phyloP scores from a whole-genome alignment of 2,113 vertebrate species.

The Prolemur simus region DNA sequence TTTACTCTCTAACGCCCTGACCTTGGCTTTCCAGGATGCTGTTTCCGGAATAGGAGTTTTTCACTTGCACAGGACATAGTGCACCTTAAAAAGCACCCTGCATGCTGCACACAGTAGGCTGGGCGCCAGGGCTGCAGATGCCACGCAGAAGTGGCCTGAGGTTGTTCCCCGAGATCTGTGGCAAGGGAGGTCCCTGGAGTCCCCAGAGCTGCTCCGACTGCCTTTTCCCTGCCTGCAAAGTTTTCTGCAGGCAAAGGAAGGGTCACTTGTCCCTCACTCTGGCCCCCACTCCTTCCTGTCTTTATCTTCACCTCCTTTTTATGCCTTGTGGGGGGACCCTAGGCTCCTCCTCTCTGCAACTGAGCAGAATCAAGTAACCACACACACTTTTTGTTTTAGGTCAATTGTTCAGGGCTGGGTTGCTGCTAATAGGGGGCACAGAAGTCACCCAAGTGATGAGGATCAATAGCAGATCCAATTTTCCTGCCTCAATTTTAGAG shows the following conservation, averaged over 20 bases:
- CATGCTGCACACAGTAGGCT: background rate
- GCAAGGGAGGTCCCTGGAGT: background rate
- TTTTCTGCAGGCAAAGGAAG: background rate
- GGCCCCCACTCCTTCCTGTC: background rate
- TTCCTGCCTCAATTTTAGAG: conserved; percentile 34
- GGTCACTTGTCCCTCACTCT: background rate
- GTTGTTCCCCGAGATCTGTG: background rate
- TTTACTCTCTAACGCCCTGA: background rate
- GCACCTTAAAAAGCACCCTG: background rate
- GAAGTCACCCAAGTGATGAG: background rate
- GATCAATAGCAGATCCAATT: background rate
- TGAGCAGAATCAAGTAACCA: background rate
- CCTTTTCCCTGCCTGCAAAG: background rate
- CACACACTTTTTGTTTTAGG: background rate
- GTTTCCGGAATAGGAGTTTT: background rate
- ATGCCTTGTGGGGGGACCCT: background rate
- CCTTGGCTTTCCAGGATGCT: background rate
- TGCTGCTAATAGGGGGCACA: background rate
- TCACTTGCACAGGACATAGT: background rate
- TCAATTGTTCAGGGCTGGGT: background rate
- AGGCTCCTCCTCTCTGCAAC: background rate
- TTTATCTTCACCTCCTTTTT: background rate
- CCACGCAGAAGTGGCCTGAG: background rate
- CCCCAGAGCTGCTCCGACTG: background rate
- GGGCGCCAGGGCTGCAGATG: background rate